A percentile compares a stretch with the other conserved stretches of the same genome.
These are phyloP conservation scores for Nymphalis polychloros DNA, from an alignment of 2,888 invertebrate genomes.

Conservation along the genomic window DNA sequence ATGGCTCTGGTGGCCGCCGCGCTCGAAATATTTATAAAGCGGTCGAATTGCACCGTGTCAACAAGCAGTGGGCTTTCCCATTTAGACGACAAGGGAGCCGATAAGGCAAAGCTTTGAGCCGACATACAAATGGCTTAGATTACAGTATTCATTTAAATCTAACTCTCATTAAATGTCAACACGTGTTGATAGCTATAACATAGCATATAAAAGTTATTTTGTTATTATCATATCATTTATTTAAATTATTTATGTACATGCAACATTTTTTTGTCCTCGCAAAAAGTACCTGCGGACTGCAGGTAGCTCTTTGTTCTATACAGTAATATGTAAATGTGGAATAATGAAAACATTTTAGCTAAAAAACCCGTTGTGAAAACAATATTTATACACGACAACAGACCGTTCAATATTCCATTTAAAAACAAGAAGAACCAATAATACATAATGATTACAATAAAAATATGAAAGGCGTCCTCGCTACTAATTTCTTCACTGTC, in stretches of 20 bases:
- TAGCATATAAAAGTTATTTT: too few relatives aligned
- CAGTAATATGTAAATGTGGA: background rate
- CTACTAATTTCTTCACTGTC: conserved; percentile 21
- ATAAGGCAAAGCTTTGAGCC: conserved; percentile 52
- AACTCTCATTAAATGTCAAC: conserved; percentile 3
- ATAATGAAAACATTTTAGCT: background rate
- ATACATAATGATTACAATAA: conserved; percentile 18
- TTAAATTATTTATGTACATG: too few relatives aligned
- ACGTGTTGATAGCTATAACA: background rate
- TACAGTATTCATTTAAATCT: conserved; percentile 18
- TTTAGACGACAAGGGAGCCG: conserved; percentile 62
- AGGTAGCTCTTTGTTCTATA: too few relatives aligned
- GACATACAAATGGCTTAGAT: conserved; percentile 17
- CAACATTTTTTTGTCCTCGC: too few relatives aligned
- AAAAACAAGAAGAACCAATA: background rate
- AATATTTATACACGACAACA: background rate
- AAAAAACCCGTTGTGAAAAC: background rate
- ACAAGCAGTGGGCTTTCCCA: conserved; percentile 65
- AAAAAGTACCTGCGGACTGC: too few relatives aligned
- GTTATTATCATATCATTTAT: too few relatives aligned
- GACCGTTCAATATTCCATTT: conserved; percentile 1
- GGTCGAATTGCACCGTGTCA: conserved; percentile 70
- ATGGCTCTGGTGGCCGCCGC: conserved; percentile 61
- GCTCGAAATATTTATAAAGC: conserved; percentile 77
- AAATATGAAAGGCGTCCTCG: conserved; percentile 14